Percentiles rank a stretch among this genome's conserved stretches.
phyloP scores from a whole-genome alignment of 1,140 invertebrate species.

The Agraylea sexmaculata region DNA sequence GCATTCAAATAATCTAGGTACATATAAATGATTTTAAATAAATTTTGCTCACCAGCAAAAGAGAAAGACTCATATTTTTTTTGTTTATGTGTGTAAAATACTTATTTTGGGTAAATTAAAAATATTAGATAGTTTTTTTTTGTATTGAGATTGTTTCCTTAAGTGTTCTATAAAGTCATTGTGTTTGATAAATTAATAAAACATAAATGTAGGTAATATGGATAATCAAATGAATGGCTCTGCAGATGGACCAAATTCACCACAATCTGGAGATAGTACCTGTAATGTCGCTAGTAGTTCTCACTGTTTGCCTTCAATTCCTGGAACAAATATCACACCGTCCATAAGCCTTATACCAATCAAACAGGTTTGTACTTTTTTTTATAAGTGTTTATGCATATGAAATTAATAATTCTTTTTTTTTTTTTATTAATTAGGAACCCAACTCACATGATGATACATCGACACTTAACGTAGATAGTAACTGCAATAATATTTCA shows the following conservation, averaged over 20 bases:
- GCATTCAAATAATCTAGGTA: slow-evolving; percentile 30
- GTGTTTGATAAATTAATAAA: no score
- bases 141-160: no score
- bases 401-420: slow-evolving; percentile 6
- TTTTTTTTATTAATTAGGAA: slow-evolving; percentile 24
- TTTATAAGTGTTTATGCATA: slow-evolving; percentile 1
- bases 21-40: background rate
- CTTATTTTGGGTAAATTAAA: no score
- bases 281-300: slow-evolving; percentile 60
- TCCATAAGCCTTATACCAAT: slow-evolving; percentile 78
- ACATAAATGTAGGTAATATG: slow-evolving; percentile 1
- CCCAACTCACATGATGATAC: slow-evolving; percentile 33
- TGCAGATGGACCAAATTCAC: slow-evolving; percentile 54
- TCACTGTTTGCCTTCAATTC: slow-evolving; percentile 30
- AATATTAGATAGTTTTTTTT: no score
- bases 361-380: slow-evolving; percentile 49
- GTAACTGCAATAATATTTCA: slow-evolving; percentile 23
- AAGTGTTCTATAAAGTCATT: no score
- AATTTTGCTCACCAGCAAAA: no score
- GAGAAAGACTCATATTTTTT: no score
- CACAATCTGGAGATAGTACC: slow-evolving; percentile 64
- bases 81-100: no score
- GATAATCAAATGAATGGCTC: slow-evolving; percentile 25
- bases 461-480: slow-evolving; percentile 8
- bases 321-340: slow-evolving; percentile 53